phyloP scores from a whole-genome alignment of 2,888 invertebrate genomes.

The Catocala sponsa region DNA sequence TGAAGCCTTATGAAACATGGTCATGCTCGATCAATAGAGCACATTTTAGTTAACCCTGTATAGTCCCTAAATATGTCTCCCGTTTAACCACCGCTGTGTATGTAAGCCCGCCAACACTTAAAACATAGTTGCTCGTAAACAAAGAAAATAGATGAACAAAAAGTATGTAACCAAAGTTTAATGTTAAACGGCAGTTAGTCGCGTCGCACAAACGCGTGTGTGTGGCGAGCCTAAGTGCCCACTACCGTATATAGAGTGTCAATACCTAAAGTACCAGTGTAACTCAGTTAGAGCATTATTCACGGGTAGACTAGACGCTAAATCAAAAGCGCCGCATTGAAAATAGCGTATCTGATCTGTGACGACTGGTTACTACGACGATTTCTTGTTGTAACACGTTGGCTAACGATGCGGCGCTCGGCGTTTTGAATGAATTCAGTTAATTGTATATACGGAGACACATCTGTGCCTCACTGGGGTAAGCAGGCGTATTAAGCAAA shows the following conservation, averaged over 20 bases:
- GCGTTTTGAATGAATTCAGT: no score
- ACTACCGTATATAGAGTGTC: conserved; percentile 44
- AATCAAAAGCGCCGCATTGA: conserved; percentile 77
- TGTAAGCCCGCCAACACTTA: background rate
- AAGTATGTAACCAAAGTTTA: conserved; percentile 36
- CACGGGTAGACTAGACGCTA: conserved; percentile 50
- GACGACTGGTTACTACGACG: conserved; percentile 56
- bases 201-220: conserved; percentile 13
- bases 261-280: conserved; percentile 44
- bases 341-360: conserved; percentile 79
- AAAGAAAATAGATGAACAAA: conserved; percentile 14
- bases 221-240: conserved; percentile 37
- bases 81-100: no score
- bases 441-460: background rate
- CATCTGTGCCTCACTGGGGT: no score
- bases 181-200: conserved; percentile 41
- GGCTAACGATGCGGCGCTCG: no score
- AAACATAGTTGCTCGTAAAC: background rate
- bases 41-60: no score
- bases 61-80: no score
- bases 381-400: conserved; percentile 40
- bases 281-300: conserved; percentile 26
- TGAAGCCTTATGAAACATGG: no score
- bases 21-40: no score
- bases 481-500: no score